Conservation (phyloP, 2,888 invertebrate species). For the Erebia aethiops region DNA sequence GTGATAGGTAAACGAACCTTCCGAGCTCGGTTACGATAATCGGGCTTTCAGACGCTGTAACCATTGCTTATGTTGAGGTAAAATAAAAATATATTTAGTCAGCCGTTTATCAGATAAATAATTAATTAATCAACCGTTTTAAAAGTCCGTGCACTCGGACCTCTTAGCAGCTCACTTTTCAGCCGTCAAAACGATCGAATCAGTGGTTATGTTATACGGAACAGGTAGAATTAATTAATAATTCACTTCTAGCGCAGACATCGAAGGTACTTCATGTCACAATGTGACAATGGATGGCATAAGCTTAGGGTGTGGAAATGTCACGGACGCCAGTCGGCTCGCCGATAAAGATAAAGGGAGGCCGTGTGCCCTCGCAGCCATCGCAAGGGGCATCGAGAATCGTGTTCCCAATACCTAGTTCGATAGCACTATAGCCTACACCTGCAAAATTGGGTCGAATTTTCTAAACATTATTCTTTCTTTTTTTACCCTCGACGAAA, state of each 20-base stretch:
- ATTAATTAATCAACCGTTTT: too few relatives aligned
- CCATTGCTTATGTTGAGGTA: too few relatives aligned
- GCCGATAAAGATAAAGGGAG: conserved; percentile 61
- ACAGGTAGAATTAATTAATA: not conserved
- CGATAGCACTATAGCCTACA: not conserved
- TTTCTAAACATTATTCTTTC: not conserved
- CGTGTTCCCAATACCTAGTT: conserved; percentile 24
- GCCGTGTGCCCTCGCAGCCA: conserved; percentile 39
- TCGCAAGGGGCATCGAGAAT: conserved; percentile 19
- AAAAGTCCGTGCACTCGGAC: too few relatives aligned
- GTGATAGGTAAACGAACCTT: too few relatives aligned
- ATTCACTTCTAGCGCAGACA: not conserved
- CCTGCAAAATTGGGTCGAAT: not conserved
- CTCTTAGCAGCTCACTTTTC: too few relatives aligned
- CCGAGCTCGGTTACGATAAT: too few relatives aligned
- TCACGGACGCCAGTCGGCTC: conserved; percentile 63
- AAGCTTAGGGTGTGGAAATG: conserved; percentile 66
- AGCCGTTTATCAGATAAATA: too few relatives aligned
- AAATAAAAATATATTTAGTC: too few relatives aligned
- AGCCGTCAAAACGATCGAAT: too few relatives aligned
- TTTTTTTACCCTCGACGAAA: too few relatives aligned
- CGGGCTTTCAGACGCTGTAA: too few relatives aligned
- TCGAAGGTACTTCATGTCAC: conserved; percentile 11
- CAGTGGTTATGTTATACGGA: too few relatives aligned
- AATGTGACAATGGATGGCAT: conserved; percentile 36